Percentiles rank a stretch among this genome's conserved stretches.
These are phyloP conservation scores for Calycopis cecrops DNA, from an alignment of 1,140 invertebrate species.

Conservation along the genomic window DNA sequence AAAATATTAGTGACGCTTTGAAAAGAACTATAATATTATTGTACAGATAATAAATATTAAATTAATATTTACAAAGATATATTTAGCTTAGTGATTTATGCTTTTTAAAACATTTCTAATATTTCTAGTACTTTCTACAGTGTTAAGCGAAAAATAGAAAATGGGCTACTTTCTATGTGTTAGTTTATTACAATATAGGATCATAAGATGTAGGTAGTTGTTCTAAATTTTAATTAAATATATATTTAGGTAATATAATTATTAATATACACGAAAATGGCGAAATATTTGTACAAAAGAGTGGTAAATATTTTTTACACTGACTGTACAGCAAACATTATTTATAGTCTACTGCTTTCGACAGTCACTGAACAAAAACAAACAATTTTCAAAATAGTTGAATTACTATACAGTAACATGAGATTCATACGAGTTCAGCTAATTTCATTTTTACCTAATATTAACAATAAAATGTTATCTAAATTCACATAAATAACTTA, in stretches of 20 bases:
- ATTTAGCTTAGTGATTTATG: not conserved
- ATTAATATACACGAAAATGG: no score
- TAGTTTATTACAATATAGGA: not conserved
- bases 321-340: constrained; percentile 2
- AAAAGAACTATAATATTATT: not conserved
- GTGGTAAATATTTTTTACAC: not conserved
- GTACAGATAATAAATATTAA: constrained; percentile 10
- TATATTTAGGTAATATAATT: no score
- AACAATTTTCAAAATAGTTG: constrained; percentile 53
- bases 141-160: not conserved
- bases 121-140: not conserved
- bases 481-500: constrained; percentile 71
- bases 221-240: no score
- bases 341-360: not conserved
- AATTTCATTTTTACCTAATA: constrained; percentile 63
- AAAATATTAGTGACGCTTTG: constrained; percentile 3
- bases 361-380: constrained; percentile 52
- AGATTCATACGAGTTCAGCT: constrained; percentile 69
- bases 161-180: not conserved
- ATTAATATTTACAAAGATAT: constrained; percentile 10
- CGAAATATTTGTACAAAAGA: no score
- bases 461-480: constrained; percentile 52
- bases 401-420: constrained; percentile 62
- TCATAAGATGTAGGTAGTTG: no score
- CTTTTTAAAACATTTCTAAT: constrained; percentile 7